These are phyloP conservation scores for Aradus depressus DNA, from an alignment of 2,888 invertebrate species.

Conservation along the genomic window DNA sequence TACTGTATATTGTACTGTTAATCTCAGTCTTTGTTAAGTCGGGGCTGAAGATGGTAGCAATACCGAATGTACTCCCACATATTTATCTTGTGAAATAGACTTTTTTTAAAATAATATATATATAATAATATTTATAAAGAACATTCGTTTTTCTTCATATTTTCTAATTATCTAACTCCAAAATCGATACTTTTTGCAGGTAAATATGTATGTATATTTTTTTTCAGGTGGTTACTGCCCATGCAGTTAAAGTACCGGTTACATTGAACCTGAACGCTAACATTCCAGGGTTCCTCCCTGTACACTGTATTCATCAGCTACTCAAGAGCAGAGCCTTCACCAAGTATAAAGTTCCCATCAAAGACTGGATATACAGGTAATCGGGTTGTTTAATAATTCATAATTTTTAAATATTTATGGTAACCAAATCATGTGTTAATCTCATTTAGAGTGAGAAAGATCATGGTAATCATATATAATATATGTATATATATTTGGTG, in stretches of 20 bases:
- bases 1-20: too few species aligned
- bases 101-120: too few species aligned
- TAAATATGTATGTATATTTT: neutral
- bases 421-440: neutral
- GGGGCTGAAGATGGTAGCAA: too few species aligned
- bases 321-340: slow-evolving; percentile 88
- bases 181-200: neutral
- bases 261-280: slow-evolving; percentile 78
- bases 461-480: too few species aligned
- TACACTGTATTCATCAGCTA: slow-evolving; percentile 92
- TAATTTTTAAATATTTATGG: neutral
- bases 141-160: neutral
- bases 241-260: slow-evolving; percentile 92
- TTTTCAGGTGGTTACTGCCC: slow-evolving; percentile 72
- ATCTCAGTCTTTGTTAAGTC: too few species aligned
- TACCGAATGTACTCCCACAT: too few species aligned
- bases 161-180: neutral
- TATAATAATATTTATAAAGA: too few species aligned
- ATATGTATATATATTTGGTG: too few species aligned
- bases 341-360: slow-evolving; percentile 91
- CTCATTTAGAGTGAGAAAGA: too few species aligned
- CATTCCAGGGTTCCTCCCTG: slow-evolving; percentile 83
- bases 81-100: too few species aligned
- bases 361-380: slow-evolving; percentile 81
- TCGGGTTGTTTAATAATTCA: neutral